Evolutionary conservation across 1,140 invertebrate genomes (phyloP).

Genomic region (Popillia japonica): DNA sequence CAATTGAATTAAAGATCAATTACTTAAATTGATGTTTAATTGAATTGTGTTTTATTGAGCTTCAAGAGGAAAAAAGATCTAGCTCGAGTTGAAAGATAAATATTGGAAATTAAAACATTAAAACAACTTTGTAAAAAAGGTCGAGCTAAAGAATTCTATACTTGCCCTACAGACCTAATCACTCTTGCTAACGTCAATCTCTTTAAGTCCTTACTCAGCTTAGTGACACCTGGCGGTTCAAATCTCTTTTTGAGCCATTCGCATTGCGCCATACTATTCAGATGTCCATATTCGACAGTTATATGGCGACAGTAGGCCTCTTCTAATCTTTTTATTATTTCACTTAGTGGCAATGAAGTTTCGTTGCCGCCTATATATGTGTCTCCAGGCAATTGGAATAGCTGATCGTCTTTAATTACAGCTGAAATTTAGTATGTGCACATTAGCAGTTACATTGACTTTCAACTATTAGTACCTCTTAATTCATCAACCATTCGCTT

Average conservation of each 20-base stretch:
- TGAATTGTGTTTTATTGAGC: no score
- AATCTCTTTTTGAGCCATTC: conserved; percentile 97
- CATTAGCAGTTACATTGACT: neutral
- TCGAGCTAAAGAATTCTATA: neutral
- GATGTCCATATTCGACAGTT: conserved; percentile 98
- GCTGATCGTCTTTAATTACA: conserved; percentile 77
- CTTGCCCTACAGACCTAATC: neutral
- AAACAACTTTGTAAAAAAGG: neutral
- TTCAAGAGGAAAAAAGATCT: no score
- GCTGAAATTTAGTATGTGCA: neutral
- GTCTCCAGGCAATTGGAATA: conserved; percentile 93
- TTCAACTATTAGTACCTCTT: neutral
- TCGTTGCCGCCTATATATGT: conserved; percentile 96
- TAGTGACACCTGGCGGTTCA: conserved; percentile 91
- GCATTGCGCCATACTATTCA: conserved; percentile 95
- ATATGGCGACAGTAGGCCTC: conserved; percentile 86
- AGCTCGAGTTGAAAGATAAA: no score
- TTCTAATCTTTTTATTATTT: conserved; percentile 92
- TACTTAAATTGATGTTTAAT: no score
- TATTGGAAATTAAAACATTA: no score
- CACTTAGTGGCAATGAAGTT: conserved; percentile 84
- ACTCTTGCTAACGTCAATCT: conserved; percentile 69
- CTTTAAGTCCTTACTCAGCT: conserved; percentile 88
- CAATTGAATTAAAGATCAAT: no score
- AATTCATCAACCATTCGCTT: neutral